These are phyloP conservation scores for Manacus vitellinus DNA, from an alignment of 2,113 vertebrate genomes.

Conservation along the genomic window DNA sequence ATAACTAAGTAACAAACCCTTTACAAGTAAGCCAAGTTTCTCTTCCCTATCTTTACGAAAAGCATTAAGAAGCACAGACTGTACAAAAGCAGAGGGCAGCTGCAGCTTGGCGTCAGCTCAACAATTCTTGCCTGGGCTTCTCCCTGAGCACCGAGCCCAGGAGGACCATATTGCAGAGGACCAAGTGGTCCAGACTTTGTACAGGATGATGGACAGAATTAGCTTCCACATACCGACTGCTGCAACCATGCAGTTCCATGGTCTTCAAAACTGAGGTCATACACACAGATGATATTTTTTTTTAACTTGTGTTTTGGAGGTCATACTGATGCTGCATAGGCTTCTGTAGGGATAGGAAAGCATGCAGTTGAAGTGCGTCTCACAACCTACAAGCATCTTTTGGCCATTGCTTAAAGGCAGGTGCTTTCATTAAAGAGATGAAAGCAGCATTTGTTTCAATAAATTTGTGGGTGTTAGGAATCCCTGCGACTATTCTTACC, in stretches of 20 bases:
- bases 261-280: background rate
- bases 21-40: background rate
- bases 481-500: background rate
- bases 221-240: background rate
- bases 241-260: background rate
- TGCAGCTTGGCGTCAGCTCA: background rate
- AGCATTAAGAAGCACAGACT: background rate
- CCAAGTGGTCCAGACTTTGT: background rate
- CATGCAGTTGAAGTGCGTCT: background rate
- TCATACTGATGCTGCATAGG: background rate
- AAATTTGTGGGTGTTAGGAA: background rate
- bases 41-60: background rate
- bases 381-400: background rate
- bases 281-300: background rate
- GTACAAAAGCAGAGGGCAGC: background rate
- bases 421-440: background rate
- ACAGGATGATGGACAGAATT: rapidly evolving
- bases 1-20: background rate
- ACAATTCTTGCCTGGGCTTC: background rate
- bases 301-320: background rate
- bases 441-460: background rate
- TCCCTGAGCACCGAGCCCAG: background rate
- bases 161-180: background rate
- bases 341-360: background rate
- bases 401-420: background rate